Base-by-base conservation (phyloP, 2,888 invertebrate species). In the Allygus modestus region DNA sequence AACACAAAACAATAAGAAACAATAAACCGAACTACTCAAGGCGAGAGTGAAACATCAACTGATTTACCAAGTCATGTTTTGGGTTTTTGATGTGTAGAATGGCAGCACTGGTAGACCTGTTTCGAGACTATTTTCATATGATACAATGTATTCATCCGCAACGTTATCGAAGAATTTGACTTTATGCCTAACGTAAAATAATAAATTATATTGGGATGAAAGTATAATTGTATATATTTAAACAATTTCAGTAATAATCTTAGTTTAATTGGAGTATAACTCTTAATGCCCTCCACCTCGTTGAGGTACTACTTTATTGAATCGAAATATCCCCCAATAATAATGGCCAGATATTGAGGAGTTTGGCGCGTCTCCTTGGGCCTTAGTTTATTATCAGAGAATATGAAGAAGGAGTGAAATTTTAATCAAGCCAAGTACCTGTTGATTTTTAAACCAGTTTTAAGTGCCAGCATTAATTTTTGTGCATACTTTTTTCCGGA, bases 361-460 rank as follows among this genome's bases (percentile, higher is more conserved):
- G 85, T 85, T 85, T 85, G 85, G 85, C 85, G 85, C 85, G 85
- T 85, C 85, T 85, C 84, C 82, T 84, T 81, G 33, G 79, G 28
- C 79, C 79, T 79, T 79, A 79, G 79, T 58, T 79, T 79, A 79
- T 79, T 79, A 79, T 79, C 51, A 79, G 37, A 79, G 79, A 58
- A 79, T 58, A 58, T 79, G 31, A 79, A 54, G 58, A 58, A 79
- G 33, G 33, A 20, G 79, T 79, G 37, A 43, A 77, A 28, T 46
- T 26, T 77, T 7, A 51, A 79, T 79, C n/a, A 58, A 58, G 58
- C 31, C 31, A 58, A 58, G 26, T 54, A 79, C 33, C 31, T 54
- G 43, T 77, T 77, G 51, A 71, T 20, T 77, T 73, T 43, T 20
- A 46, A 46, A 37, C 41, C 33, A 79, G 33, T 58, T 79, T 79